Percentiles rank a stretch among this genome's conserved stretches.
phyloP scores from a whole-genome alignment of 2,888 invertebrate species.

The Psylliodes chrysocephalus region DNA sequence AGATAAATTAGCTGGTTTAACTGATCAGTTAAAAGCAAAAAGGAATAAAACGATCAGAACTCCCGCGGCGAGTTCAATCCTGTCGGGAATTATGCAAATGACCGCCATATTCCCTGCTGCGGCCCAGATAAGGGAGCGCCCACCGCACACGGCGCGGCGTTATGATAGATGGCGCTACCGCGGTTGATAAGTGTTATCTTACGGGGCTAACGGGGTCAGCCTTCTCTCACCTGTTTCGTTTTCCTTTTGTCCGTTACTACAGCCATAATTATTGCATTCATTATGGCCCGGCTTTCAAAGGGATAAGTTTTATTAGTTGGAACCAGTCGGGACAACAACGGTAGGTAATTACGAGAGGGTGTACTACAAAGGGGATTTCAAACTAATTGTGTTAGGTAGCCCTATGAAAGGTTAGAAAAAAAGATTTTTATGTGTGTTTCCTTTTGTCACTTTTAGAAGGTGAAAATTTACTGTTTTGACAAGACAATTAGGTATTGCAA shows the following conservation, averaged over 20 bases:
- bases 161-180: conserved; percentile 34
- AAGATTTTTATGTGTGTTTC: too few species aligned
- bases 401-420: too few species aligned
- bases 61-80: conserved; percentile 16
- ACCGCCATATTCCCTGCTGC: conserved; percentile 15
- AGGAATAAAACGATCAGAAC: not conserved
- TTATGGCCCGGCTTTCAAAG: conserved; percentile 14
- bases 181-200: conserved; percentile 35
- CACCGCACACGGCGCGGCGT: conserved; percentile 3
- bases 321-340: not conserved
- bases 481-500: too few species aligned
- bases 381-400: not conserved
- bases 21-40: conserved; percentile 6
- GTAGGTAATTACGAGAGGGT: not conserved
- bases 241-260: conserved; percentile 2
- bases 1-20: conserved; percentile 7
- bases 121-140: conserved; percentile 28
- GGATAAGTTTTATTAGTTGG: conserved; percentile 7
- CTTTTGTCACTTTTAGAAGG: too few species aligned
- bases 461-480: too few species aligned
- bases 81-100: conserved; percentile 29
- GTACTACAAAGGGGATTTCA: not conserved
- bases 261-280: conserved; percentile 32
- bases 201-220: conserved; percentile 26
- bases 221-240: conserved; percentile 34